These are phyloP conservation scores for Balaenoptera acutorostrata DNA, from an alignment of 2,113 vertebrate species.

Conservation along the genomic window DNA sequence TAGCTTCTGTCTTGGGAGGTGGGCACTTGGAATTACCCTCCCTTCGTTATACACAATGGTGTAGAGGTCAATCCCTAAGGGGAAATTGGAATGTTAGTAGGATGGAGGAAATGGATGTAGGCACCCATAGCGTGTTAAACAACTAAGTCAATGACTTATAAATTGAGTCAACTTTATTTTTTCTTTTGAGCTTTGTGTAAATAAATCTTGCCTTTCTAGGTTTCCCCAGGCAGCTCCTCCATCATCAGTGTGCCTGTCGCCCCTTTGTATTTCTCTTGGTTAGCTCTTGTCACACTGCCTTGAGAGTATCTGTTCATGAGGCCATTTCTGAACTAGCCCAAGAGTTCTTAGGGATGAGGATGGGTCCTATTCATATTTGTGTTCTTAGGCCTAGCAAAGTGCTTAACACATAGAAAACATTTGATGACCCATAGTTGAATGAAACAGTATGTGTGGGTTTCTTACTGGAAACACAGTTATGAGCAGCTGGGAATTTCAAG, in stretches of 20 bases:
- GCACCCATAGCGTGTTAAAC: neutral
- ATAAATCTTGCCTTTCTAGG: neutral
- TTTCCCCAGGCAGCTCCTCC: neutral
- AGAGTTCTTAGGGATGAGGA: neutral
- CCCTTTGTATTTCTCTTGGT: neutral
- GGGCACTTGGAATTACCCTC: neutral
- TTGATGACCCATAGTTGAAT: neutral
- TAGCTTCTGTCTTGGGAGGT: neutral
- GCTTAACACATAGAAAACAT: neutral
- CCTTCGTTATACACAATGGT: neutral
- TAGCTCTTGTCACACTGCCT: neutral
- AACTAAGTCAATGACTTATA: neutral
- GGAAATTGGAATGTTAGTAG: neutral
- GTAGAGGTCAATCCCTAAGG: neutral
- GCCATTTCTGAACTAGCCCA: neutral
- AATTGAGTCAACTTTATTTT: neutral
- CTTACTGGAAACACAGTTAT: neutral
- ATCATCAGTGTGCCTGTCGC: neutral
- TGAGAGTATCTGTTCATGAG: neutral
- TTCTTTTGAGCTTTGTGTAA: neutral
- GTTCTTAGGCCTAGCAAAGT: neutral
- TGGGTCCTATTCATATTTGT: neutral
- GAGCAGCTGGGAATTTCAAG: neutral
- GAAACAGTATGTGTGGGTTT: neutral
- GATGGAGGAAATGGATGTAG: neutral